Evolutionary conservation across 2,113 vertebrate genomes (phyloP), one percentile per base, ranked within the genome.

Genomic region (Lonchura striata): DNA sequence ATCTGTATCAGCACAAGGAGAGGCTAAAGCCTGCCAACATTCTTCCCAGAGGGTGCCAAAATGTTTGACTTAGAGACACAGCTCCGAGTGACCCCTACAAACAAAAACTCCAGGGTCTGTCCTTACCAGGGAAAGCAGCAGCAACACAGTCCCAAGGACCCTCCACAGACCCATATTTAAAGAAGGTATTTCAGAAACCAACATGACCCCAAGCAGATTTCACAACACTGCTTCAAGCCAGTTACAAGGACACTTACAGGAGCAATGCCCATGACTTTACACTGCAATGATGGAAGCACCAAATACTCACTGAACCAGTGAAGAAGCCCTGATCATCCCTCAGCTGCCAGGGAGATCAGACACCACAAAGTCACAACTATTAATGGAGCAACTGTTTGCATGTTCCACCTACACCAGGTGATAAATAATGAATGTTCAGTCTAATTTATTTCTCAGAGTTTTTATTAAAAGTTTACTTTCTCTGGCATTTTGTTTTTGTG

Each of bases 301-400:
- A 57, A 47, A 14, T 7, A 31, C 9, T 23, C 35, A 13, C 1
- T 33, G 18, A 79, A 37, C 13, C 39, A 20, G 0, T 1, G 59
- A 59, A 42, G 22, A 33, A 24, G 9, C 25, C 77, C 24, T 15
- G 24, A n/a, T 11, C 31, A 66, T 27, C n/a, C 39, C 33, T n/a
- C 8, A 37, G n/a, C 66, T 82, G 31, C 42, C 60, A 75, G 15
- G 39, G 31, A 31, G 22, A 56, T 19, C n/a, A 59, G 37, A 47
- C 60, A 52, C 21, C 35, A 44, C 13, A 4, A 53, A 81, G 47
- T 52, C 57, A 37, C 39, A 42, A 25, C 7, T 17, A 35, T 15
- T 6, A 52, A 39, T 0, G 4, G 24, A 76, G 46, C 39, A 81
- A 31, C 30, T 33, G 5, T 2, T 13, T 37, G 24, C 0, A 0